phyloP scores from a whole-genome alignment of 1,140 invertebrate genomes.

The Lepidurus couesii region DNA sequence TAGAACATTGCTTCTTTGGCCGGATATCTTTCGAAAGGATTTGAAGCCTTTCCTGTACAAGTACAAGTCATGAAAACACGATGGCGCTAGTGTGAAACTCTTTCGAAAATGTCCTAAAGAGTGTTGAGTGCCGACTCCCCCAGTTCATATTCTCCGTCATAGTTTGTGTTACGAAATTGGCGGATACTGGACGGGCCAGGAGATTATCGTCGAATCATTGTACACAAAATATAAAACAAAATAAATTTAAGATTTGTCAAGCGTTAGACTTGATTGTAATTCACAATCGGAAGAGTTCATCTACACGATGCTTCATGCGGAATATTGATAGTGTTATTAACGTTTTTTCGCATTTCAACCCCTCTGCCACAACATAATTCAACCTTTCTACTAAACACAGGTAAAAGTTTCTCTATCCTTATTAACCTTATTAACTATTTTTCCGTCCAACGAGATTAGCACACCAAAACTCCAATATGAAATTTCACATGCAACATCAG shows the following conservation, averaged over 20 bases:
- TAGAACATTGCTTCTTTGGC: too few relatives aligned
- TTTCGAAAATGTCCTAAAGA: too few relatives aligned
- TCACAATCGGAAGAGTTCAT: constrained; percentile 9
- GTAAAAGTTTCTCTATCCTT: background rate
- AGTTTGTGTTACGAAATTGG: too few relatives aligned
- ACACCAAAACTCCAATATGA: constrained; percentile 7
- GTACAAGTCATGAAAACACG: too few relatives aligned
- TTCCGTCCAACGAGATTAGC: background rate
- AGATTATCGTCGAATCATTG: too few relatives aligned
- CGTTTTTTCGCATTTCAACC: background rate
- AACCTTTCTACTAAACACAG: background rate
- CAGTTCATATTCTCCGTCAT: too few relatives aligned
- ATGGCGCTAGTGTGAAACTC: too few relatives aligned
- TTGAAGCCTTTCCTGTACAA: too few relatives aligned
- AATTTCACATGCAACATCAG: constrained; percentile 1
- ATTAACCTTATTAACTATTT: background rate
- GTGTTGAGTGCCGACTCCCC: too few relatives aligned
- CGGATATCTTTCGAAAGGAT: too few relatives aligned
- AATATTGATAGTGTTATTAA: background rate
- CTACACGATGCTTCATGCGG: background rate
- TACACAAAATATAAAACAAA: background rate
- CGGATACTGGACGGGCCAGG: too few relatives aligned
- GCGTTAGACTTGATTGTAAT: background rate
- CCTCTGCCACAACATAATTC: background rate
- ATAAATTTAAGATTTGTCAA: background rate